phyloP scores from a whole-genome alignment of 2,888 invertebrate genomes.

The Camptogramma bilineatum region DNA sequence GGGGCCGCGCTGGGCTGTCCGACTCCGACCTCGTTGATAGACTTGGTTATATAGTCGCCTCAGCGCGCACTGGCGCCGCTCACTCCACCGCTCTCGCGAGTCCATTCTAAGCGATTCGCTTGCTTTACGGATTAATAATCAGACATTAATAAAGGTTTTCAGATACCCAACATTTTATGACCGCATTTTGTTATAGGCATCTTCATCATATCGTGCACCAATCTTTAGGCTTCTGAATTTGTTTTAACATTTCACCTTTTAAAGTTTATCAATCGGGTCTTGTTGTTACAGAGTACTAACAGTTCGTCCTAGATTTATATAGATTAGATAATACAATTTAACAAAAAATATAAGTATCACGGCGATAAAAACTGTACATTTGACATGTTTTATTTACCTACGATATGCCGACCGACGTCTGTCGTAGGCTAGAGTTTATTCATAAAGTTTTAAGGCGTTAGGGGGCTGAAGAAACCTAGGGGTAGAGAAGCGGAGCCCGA shows the following conservation, averaged over 20 bases:
- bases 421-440: slow-evolving; percentile 11
- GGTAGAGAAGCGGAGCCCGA: slow-evolving; percentile 45
- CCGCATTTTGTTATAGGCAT: no score
- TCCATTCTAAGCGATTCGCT: slow-evolving; percentile 22
- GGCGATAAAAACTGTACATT: slow-evolving; percentile 4
- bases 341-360: slow-evolving; percentile 14
- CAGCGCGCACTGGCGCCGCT: slow-evolving; percentile 45
- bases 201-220: neutral
- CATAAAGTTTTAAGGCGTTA: neutral
- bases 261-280: slow-evolving; percentile 5
- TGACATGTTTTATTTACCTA: slow-evolving; percentile 9
- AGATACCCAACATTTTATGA: no score
- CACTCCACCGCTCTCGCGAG: slow-evolving; percentile 42
- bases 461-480: slow-evolving; percentile 32
- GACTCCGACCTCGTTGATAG: slow-evolving; percentile 65
- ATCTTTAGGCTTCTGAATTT: neutral
- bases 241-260: neutral
- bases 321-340: slow-evolving; percentile 22
- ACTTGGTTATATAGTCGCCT: slow-evolving; percentile 51
- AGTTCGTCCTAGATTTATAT: slow-evolving; percentile 29
- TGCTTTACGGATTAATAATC: slow-evolving; percentile 7
- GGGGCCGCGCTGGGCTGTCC: slow-evolving; percentile 75
- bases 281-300: neutral
- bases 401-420: slow-evolving; percentile 19
- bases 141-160: neutral